Evolutionary conservation across 92 coral and sea anemone species (phyloP), one percentile per base, ranked within the genome.

Genomic region (Chrysogorgia sp.): DNA sequence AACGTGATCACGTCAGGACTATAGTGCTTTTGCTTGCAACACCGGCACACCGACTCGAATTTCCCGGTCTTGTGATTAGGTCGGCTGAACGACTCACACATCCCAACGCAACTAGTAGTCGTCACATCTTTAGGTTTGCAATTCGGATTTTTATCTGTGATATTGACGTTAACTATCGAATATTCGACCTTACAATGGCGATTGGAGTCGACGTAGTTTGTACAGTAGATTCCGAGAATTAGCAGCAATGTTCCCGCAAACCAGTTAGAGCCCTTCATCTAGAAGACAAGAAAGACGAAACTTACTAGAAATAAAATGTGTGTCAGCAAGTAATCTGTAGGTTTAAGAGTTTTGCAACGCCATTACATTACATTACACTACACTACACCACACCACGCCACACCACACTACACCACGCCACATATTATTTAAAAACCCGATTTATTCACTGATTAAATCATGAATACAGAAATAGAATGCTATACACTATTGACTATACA

Each of bases 71-170:
- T 1, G 15, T 2, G 33, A 35, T 49, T 8, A 3, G 76, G 76
- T 60, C 13, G 10, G 21, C 59, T 45, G 17, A 26, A 13, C 34
- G 76, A 69, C 1, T 55, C 25, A 20, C 76, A 69, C 1, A 1
- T 19, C 2, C 76, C 76, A 10, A 0, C 12, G n/a, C 76, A 69
- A 0, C 34, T 23, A 0, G 20, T 1, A 8, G 40, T 26, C 0
- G 26, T 17, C 19, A 69, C 76, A 4, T 7, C 15, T 15, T 10
- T 13, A 19, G 76, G 76, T 23, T 69, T 34, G 22, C 76, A 69
- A 22, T 32, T 35, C 25, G 76, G 40, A 28, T 69, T 69, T 17
- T 10, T 45, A 25, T 49, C 2, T 1, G 35, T 3, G 31, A 69
- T 69, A 13, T 65, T 26, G 26, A 65, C 29, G 0, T 58, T 69